phyloP scores from a whole-genome alignment of 2,113 vertebrate genomes.

The Antechinus stuartii region DNA sequence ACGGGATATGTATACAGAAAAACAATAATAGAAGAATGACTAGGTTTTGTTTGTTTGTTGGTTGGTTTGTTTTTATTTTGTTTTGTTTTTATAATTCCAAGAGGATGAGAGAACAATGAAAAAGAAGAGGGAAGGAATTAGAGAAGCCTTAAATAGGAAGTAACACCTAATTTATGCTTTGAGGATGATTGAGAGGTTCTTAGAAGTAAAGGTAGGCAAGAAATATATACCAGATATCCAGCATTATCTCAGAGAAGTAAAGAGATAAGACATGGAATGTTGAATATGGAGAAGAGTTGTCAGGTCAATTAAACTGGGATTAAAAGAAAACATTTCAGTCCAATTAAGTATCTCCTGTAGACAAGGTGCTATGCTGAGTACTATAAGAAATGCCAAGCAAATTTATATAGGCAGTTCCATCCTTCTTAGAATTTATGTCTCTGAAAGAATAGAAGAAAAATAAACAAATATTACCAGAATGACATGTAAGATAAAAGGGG shows the following conservation, averaged over 20 bases:
- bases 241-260: neutral
- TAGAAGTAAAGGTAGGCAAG: neutral
- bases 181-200: neutral
- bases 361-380: neutral
- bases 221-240: neutral
- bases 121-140: neutral
- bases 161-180: neutral
- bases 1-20: neutral
- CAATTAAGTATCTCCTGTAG: neutral
- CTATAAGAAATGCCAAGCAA: neutral
- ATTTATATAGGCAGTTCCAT: neutral
- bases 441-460: neutral
- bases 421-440: neutral
- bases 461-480: neutral
- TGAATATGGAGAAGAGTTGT: neutral
- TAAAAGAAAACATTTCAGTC: neutral
- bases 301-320: neutral
- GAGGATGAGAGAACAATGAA: neutral
- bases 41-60: neutral
- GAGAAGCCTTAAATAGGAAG: neutral
- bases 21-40: neutral
- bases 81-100: neutral
- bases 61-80: too few relatives aligned
- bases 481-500: neutral
- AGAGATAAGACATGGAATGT: neutral